Conservation (phyloP, 2,113 vertebrate species). For the Myrmophylax atrothorax region DNA sequence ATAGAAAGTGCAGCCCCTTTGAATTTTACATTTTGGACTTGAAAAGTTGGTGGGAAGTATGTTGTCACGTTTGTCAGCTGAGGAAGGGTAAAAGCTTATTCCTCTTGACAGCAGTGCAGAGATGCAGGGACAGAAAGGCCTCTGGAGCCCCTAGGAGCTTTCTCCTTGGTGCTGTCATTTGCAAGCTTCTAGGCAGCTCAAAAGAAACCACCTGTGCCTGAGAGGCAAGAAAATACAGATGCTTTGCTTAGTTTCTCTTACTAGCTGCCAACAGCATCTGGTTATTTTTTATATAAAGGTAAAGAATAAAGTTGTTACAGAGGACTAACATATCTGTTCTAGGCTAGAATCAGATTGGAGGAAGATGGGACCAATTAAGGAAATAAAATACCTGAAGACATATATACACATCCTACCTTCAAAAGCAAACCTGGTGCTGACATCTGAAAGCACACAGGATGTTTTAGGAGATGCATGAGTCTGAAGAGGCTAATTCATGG, state of each 20-base stretch:
- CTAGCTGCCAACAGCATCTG: constrained; percentile 1
- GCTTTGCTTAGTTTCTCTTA: constrained; percentile 7
- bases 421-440: not conserved
- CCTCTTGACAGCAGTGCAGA: not conserved
- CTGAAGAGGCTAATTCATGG: not conserved
- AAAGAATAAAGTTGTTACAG: not conserved
- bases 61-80: not conserved
- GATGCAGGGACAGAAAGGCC: not conserved
- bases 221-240: constrained; percentile 1
- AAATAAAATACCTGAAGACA: not conserved
- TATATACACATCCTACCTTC: not conserved
- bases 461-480: not conserved
- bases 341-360: not conserved
- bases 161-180: not conserved
- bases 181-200: not conserved
- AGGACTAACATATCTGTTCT: not conserved
- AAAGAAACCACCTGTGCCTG: not conserved
- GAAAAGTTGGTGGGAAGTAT: not conserved
- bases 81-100: constrained; percentile 15
- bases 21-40: not conserved
- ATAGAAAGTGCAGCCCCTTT: not conserved
- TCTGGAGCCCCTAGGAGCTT: not conserved
- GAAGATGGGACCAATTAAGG: not conserved
- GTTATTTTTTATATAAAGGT: not conserved
- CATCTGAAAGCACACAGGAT: not conserved